These are phyloP conservation scores for Ophioninae sp. DNA, from an alignment of 2,888 invertebrate species.

Conservation along the genomic window DNA sequence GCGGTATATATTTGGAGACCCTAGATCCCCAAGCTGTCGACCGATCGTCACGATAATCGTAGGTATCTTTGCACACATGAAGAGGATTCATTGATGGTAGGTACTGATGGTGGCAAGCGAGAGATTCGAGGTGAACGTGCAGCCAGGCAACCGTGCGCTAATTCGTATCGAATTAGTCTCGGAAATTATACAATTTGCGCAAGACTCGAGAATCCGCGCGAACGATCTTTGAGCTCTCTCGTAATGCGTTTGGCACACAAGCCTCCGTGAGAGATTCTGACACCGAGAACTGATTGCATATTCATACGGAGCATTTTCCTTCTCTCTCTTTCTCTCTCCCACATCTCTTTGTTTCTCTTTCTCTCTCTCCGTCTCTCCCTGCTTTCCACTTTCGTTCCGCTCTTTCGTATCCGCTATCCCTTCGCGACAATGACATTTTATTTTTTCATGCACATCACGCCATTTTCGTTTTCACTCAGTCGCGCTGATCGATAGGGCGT, in stretches of 20 bases:
- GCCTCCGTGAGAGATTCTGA: constrained; percentile 10
- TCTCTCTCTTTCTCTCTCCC: not conserved
- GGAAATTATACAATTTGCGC: constrained; percentile 66
- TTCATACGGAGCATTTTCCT: constrained; percentile 46
- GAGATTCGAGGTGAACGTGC: constrained; percentile 40
- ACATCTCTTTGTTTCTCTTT: not conserved
- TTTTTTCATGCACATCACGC: not conserved
- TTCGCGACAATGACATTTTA: not conserved
- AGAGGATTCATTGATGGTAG: constrained; percentile 36
- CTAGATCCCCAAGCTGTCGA: not conserved
- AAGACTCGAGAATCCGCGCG: constrained; percentile 26
- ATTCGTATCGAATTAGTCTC: constrained; percentile 74
- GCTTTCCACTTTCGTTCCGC: not conserved
- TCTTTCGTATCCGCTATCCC: not conserved
- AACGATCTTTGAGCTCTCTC: constrained; percentile 45
- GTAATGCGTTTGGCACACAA: constrained; percentile 16
- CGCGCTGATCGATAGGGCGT: not conserved
- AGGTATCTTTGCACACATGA: constrained; percentile 18
- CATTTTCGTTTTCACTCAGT: constrained; percentile 7
- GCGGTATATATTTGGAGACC: not conserved
- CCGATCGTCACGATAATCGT: not conserved
- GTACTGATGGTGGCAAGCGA: constrained; percentile 39
- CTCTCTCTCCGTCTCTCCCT: not conserved
- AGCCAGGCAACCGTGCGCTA: constrained; percentile 64
- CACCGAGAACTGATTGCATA: constrained; percentile 56